These are phyloP conservation scores for Myotis planiceps DNA, from an alignment of 2,797 vertebrate genomes.

Conservation along the genomic window DNA sequence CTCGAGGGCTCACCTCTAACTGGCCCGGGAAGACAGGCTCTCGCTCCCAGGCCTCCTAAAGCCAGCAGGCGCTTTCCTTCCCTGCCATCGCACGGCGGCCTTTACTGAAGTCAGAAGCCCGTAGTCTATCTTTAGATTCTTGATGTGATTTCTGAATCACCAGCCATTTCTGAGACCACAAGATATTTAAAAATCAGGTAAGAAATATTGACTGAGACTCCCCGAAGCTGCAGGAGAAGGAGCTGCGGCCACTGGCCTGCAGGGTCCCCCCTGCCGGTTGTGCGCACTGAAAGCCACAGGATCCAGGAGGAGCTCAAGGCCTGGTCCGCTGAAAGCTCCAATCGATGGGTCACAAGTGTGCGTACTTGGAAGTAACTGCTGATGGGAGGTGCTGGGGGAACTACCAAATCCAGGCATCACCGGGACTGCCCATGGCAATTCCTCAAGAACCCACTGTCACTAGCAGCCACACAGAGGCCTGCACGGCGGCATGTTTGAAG, in stretches of 20 bases:
- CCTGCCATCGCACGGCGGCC: conserved; percentile 31
- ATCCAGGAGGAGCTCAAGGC: conserved; percentile 75
- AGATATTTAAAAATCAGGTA: conserved; percentile 61
- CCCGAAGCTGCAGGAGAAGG: conserved; percentile 44
- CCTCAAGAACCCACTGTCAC: conserved; percentile 90
- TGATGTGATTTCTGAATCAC: conserved; percentile 78
- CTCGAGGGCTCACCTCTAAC: background rate
- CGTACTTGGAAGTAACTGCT: conserved; percentile 90
- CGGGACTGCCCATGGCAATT: conserved; percentile 93
- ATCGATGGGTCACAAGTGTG: conserved; percentile 93
- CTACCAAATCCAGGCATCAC: conserved; percentile 96
- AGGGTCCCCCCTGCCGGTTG: conserved; percentile 51
- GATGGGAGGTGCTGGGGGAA: conserved; percentile 94
- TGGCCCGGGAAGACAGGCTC: conserved; percentile 16
- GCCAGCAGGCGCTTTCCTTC: conserved; percentile 64
- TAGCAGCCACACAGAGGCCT: conserved; percentile 87
- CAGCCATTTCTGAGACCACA: conserved; percentile 58
- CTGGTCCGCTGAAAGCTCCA: conserved; percentile 68
- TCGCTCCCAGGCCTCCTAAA: conserved; percentile 44
- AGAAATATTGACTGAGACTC: conserved; percentile 68
- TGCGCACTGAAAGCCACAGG: conserved; percentile 61
- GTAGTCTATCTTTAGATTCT: conserved; percentile 67
- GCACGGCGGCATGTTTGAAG: conserved; percentile 87
- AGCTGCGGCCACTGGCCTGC: conserved; percentile 37
- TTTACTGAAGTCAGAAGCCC: conserved; percentile 66